Conservation (phyloP, 2,888 invertebrate species). For the Neoaliturus tenellus region DNA sequence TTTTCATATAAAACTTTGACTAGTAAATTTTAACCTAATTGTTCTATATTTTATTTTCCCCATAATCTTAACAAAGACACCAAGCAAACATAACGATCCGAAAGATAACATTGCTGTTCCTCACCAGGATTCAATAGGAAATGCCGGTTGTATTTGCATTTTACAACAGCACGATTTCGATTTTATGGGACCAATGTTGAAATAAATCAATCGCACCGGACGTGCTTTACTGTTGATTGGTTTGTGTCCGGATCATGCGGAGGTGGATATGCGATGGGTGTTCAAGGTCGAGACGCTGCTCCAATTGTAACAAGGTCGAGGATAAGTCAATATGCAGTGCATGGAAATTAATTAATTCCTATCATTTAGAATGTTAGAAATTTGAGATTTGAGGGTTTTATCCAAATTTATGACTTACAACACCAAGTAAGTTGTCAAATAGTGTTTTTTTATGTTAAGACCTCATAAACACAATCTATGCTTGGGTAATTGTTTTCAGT, state of each 20-base stretch:
- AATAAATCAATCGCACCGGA: conserved; percentile 14
- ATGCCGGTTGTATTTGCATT: background rate
- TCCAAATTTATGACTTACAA: too few species aligned
- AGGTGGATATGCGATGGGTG: background rate
- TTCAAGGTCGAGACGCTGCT: background rate
- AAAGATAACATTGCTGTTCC: background rate
- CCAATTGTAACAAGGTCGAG: background rate
- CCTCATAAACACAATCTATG: too few species aligned
- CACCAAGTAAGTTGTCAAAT: too few species aligned
- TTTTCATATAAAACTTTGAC: too few species aligned
- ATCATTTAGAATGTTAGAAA: too few species aligned
- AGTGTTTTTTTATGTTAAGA: too few species aligned
- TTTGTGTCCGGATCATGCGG: background rate
- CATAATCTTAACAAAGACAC: background rate
- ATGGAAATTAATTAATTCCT: too few species aligned
- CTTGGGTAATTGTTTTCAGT: too few species aligned
- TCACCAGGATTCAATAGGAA: background rate
- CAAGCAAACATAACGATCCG: background rate
- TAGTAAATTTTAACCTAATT: too few species aligned
- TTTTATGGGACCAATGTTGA: conserved; percentile 23
- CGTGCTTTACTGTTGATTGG: conserved; percentile 33
- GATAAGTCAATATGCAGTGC: too few species aligned
- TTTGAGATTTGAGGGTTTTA: too few species aligned
- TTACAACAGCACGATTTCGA: conserved; percentile 18
- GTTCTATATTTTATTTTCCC: too few species aligned